Conservation (phyloP, 2,113 vertebrate species). For the Rhizomys pruinosus region DNA sequence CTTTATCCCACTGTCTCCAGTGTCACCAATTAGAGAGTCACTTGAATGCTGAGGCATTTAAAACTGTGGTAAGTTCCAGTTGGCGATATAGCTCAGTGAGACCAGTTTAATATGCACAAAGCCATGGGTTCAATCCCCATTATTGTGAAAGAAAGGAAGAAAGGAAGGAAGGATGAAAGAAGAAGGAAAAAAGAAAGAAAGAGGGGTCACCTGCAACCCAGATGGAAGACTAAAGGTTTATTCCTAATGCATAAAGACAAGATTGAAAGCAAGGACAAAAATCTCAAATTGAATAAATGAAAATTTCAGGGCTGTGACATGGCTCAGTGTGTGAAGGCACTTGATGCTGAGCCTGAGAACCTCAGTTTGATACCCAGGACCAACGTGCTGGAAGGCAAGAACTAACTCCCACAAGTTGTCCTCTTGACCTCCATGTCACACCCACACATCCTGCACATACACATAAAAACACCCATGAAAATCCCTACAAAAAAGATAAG, state of each 20-base stretch:
- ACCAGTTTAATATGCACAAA: not conserved
- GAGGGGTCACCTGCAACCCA: not conserved
- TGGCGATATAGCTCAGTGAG: not conserved
- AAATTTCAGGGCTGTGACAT: not conserved
- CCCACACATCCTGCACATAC: not conserved
- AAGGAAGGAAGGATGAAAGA: not conserved
- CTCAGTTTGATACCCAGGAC: not conserved
- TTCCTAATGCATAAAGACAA: not conserved
- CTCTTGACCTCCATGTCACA: not conserved
- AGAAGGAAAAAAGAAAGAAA: not conserved
- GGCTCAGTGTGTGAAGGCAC: not conserved
- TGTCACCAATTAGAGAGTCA: conserved; percentile 41
- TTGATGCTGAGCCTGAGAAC: no score
- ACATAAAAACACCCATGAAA: not conserved
- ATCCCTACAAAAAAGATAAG: not conserved
- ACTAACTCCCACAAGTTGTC: not conserved
- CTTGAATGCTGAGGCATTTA: not conserved
- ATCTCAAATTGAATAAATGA: not conserved
- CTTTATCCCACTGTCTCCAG: not conserved
- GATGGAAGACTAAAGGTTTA: not conserved
- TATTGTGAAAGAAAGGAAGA: not conserved
- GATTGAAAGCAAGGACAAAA: not conserved
- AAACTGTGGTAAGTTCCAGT: not conserved
- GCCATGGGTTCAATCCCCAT: not conserved
- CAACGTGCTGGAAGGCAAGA: no score